Base-by-base conservation (phyloP, 2,113 vertebrate species). In the Andinoacara biseriatus region DNA sequence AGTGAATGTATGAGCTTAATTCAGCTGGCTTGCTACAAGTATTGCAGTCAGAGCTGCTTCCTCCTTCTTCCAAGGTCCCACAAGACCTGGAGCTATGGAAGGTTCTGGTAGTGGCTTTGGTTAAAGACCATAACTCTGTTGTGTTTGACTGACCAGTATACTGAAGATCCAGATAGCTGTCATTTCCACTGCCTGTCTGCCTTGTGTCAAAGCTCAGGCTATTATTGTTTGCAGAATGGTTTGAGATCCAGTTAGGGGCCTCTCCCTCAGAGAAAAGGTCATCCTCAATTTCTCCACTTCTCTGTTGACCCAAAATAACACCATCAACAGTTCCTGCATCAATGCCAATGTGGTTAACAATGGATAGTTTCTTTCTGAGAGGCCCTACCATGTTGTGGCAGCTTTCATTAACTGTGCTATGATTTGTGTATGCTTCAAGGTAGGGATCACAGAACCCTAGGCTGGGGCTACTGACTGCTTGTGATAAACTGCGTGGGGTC, bases 211-310 rank as follows among this genome's bases (percentile, higher is more conserved):
- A 91, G 33, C 92, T 93, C 61, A 94, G 80, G 3, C 95, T 97
- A 80, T 98, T 98, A 89, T 98, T 98, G 89, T 98, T 98, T 77
- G 97, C 95, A 0, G 97, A 98, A 78, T 93, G 92, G 83, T 98
- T 98, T 85, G 97, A 97, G 58, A 94, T 94, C 97, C 97, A 98
- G 78, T 96, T 96, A 11, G 93, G 95, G 43, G 81, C 84, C 69
- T 94, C 96, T 35, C 78, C 92, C 0, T 93, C 92, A 0, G 87
- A 90, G 79, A 74, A 93, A 58, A 93, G 79, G 85, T 91, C 93
- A 57, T 95, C 89, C 43, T 91, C 88, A 3, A 60, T 52, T 38
- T 94, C 91, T 20, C 76, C 85, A 33, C 85, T 83, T 58, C 88
- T 80, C 74, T 49, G 82, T 24, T 76, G 86, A 76, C 90, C 89